These are phyloP conservation scores for Potorous gilbertii DNA, from an alignment of 2,797 vertebrate genomes.

Conservation along the genomic window DNA sequence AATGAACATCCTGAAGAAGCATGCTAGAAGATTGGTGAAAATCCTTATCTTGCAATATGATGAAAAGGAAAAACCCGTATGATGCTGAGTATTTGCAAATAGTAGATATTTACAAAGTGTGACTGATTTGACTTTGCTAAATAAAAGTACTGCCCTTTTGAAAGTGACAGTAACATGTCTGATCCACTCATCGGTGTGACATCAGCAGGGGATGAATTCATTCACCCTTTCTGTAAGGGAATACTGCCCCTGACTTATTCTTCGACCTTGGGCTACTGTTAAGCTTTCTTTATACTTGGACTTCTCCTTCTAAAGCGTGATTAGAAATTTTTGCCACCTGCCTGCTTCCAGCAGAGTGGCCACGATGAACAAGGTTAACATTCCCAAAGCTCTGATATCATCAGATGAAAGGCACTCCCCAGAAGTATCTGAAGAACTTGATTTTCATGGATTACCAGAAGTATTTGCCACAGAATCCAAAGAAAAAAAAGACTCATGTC, in stretches of 20 bases:
- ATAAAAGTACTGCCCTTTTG: neutral
- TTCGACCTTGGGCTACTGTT: neutral
- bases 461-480: neutral
- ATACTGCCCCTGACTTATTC: neutral
- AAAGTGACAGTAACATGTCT: neutral
- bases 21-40: neutral
- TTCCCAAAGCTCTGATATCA: neutral
- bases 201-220: neutral
- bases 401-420: neutral
- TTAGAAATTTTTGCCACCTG: neutral
- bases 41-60: neutral
- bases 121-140: neutral
- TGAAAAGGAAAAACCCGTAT: too few relatives aligned
- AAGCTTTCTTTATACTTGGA: neutral
- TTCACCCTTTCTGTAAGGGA: neutral
- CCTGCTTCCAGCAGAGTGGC: neutral
- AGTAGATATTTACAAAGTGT: neutral
- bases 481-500: neutral
- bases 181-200: neutral
- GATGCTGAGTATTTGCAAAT: neutral
- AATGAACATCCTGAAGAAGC: neutral
- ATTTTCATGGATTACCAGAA: neutral
- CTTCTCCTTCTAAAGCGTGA: neutral
- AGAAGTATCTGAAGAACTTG: neutral
- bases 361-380: neutral